Base-by-base conservation (phyloP, 2,113 vertebrate genomes). In the Polypterus senegalus region DNA sequence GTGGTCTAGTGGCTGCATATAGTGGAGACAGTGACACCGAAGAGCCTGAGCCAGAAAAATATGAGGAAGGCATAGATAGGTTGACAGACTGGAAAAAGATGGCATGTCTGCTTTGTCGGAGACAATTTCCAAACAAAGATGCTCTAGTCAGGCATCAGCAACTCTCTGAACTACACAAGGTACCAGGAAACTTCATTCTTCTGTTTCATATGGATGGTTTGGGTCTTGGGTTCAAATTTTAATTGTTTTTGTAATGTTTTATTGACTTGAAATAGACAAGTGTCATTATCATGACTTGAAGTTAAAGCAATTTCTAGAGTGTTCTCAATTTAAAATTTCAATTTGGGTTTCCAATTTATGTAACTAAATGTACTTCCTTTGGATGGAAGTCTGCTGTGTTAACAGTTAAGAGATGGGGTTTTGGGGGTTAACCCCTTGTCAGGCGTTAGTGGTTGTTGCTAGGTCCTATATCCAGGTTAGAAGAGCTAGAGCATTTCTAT, bases 131-230 rank as follows among this genome's bases (percentile, higher is more conserved):
- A 47, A 97, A 89, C 72, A 97, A 88, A 79, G 96, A 99, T 6
- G 83, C 87, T 57, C 77, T 99, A 10, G 68, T 93, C 63, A 79
- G 95, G 64, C 96, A 99, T 71, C 95, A 98, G 70, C 96, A 99
- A 66, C 88, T 99, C 10, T 99, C 96, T 0, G 96, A 98, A 66
- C 81, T 99, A 7, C 96, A 99, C 80, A 99, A 97, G 93, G 96
- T 98, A 85, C 48, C 11, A 57, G 44, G 56, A 7, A 7, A 11
- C 49, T 7, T 7, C 49, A 51, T 51, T 51, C 49, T 27, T 27
- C 1, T 27, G 27, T 27, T 27, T 27, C 27, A 27, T 27, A 27
- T 9, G 49, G 49, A 9, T 9, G 6, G 49, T 51, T 51, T 51
- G 9, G 49, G 49, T 51, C 9, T 51, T 8, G 43, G n/a, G 6